Base-by-base conservation (phyloP, 2,113 vertebrate species). In the Chloropsis cyanopogon region DNA sequence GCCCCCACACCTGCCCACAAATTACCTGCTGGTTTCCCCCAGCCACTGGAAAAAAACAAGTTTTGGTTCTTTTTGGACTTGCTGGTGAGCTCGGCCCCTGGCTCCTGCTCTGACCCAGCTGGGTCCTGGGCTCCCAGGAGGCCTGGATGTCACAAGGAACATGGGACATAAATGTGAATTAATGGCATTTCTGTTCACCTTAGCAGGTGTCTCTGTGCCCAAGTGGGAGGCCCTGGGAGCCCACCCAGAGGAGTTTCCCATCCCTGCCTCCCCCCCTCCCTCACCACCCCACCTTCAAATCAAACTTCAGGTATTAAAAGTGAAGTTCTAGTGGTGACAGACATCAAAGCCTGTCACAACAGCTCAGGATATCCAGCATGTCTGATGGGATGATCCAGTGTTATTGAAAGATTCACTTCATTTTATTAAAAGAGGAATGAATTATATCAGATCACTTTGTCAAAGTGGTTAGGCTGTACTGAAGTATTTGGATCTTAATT, bases 1-100 rank as follows among this genome's bases (percentile, higher is more conserved):
- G 12, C 15, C 6, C 29, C 41, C 60, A 12, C 42, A 63, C 21
- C 49, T 63, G 29, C 46, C 37, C n/a, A 50, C 13, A 59, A 15
- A 24, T 4, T 2, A 16, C 1, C 0, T 4, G 33, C 37, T 59
- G 2, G 0, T 31, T 42, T 28, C 6, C 4, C 33, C 14, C 20
- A 12, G 15, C 13, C 49, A 2, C 0, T 19, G 73, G 85, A 18
- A 66, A n/a, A 31, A 25, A 29, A 4, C 23, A 42, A 7, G 24
- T 44, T 33, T 37, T 21, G 39, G 24, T 72, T 25, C 31, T 14
- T 26, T 63, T 14, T 64, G 12, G 9, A 10, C 31, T 82, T 28
- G 4, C 17, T 4, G 8, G 10, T 41, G 79, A 61, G 53, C 53
- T 92, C 52, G 3, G 57, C 13, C 10, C n/a, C 64, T 12, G 10